phyloP scores from a whole-genome alignment of 2,113 vertebrate genomes.

The Morone saxatilis region DNA sequence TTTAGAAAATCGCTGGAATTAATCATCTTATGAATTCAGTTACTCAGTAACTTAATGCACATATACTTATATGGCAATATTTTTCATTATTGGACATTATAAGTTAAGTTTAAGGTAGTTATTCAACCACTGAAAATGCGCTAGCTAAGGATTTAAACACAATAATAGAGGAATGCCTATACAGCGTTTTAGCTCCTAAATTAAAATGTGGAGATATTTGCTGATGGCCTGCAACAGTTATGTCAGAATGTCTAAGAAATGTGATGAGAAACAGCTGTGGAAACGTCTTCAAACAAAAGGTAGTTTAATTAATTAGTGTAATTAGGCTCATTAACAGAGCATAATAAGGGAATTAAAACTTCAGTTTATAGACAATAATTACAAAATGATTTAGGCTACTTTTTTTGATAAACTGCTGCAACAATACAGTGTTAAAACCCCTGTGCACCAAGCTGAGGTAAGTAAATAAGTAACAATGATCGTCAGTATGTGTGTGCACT shows the following conservation, averaged over 20 bases:
- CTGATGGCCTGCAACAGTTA: background rate
- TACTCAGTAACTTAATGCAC: background rate
- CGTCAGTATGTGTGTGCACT: background rate
- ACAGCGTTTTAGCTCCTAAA: background rate
- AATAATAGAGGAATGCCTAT: background rate
- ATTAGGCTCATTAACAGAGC: background rate
- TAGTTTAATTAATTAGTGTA: background rate
- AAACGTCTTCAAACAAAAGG: background rate
- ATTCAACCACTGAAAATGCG: background rate
- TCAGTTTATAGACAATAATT: background rate
- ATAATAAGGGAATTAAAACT: background rate
- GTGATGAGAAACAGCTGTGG: background rate
- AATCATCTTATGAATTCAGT: background rate
- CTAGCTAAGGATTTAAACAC: background rate
- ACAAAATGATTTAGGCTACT: background rate
- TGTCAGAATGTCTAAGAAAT: background rate
- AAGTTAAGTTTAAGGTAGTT: background rate
- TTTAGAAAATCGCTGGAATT: background rate
- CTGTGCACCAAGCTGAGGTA: background rate
- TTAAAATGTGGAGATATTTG: background rate
- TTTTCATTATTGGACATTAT: background rate
- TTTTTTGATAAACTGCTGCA: background rate
- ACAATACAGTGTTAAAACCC: background rate
- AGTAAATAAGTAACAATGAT: slow-evolving; percentile 17
- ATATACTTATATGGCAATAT: no score